phyloP scores from a whole-genome alignment of 2,113 vertebrate species.

The Antechinus flavipes region DNA sequence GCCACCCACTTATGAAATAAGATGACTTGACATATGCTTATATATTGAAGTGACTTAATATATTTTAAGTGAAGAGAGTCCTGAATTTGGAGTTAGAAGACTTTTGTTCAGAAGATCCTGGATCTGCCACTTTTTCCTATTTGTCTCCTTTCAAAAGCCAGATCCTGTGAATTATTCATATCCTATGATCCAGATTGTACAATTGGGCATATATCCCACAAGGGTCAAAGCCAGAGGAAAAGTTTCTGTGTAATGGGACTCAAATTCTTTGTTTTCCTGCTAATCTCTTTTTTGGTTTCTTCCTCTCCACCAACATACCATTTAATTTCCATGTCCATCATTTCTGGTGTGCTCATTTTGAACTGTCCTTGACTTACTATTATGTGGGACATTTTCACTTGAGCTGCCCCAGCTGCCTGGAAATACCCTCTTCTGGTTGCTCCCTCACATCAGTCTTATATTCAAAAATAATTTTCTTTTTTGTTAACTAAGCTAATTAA shows the following conservation, averaged over 20 bases:
- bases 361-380: not conserved
- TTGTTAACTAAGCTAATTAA: slow-evolving; percentile 44
- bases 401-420: slow-evolving; percentile 41
- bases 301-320: not conserved
- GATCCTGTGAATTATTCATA: not conserved
- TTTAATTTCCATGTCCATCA: not conserved
- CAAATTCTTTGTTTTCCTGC: not conserved
- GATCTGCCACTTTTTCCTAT: not conserved
- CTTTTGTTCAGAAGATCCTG: not conserved
- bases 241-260: not conserved
- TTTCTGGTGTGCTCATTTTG: not conserved
- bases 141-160: not conserved
- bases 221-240: not conserved
- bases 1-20: not conserved
- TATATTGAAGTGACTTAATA: not conserved
- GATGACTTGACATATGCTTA: not conserved
- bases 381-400: not conserved
- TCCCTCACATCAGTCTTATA: slow-evolving; percentile 26
- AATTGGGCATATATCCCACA: not conserved
- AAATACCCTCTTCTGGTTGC: slow-evolving; percentile 66
- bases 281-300: not conserved
- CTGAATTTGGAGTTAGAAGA: not conserved
- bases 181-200: not conserved
- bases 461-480: slow-evolving; percentile 67
- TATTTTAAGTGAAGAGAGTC: not conserved